Percentiles rank a stretch among this genome's conserved stretches.
Conservation (phyloP, 1,140 invertebrate species). For the Drosophila punjabiensis region DNA sequence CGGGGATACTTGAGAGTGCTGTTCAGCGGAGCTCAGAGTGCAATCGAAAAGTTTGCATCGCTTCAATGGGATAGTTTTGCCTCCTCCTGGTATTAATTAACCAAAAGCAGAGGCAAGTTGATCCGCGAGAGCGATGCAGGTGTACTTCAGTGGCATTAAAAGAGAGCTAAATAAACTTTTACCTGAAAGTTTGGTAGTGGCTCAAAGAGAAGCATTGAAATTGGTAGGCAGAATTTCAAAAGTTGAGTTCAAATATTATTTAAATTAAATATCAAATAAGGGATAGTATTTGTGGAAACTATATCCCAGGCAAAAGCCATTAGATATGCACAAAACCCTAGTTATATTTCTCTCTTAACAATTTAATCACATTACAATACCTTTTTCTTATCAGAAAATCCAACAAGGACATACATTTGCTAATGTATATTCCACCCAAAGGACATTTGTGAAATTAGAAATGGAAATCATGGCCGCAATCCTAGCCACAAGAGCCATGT, state of each 20-base stretch:
- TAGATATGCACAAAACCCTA: not conserved
- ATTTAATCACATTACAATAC: not conserved
- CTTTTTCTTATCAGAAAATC: not conserved
- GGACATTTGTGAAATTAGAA: constrained; percentile 23
- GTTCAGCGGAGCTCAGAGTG: constrained; percentile 21
- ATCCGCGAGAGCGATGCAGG: constrained; percentile 49
- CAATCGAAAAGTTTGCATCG: constrained; percentile 55
- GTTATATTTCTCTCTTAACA: not conserved
- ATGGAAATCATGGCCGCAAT: constrained; percentile 9
- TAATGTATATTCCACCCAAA: not conserved
- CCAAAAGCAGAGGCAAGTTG: constrained; percentile 34
- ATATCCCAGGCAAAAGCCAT: not conserved
- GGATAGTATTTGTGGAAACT: not conserved
- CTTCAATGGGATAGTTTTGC: constrained; percentile 55
- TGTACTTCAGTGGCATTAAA: constrained; percentile 41
- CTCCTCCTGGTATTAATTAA: constrained; percentile 65
- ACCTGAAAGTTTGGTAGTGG: constrained; percentile 42
- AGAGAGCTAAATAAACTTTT: constrained; percentile 50
- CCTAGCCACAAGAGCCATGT: not conserved
- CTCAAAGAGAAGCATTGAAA: constrained; percentile 15
- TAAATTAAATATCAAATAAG: not conserved
- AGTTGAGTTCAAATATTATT: not conserved
- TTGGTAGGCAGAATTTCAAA: not conserved
- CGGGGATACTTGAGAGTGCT: constrained; percentile 35
- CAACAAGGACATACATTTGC: not conserved